Evolutionary conservation across 2,888 invertebrate genomes (phyloP), one percentile per base, ranked within the genome.

Genomic region (Apantesis nais): DNA sequence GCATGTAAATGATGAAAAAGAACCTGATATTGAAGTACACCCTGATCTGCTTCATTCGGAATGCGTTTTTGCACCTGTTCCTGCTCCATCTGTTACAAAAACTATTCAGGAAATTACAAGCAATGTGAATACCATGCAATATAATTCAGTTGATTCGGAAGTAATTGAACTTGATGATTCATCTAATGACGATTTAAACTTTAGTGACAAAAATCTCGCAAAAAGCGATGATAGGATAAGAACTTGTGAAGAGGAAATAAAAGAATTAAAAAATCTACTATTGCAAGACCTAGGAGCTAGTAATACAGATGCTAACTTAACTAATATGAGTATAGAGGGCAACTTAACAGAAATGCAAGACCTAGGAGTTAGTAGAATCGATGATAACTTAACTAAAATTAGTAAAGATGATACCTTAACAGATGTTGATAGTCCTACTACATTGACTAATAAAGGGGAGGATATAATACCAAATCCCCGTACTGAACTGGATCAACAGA

Each of bases 121-220:
- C 19, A 25, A 19, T 37, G 29, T 41, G 14, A 29, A 19, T 29
- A 16, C 22, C 14, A 31, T 29, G 60, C 63, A 67, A 63, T 14
- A 48, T 44, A 7, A 48, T 37, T 61, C 63, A 22, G 66, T 55
- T 37, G 66, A 69, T 37, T 11, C 74, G 25, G 84, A 89, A 29
- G 72, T 89, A 34, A 88, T 87, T 69, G 89, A 90, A 84, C 85
- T 91, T 62, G 89, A 91, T 69, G 91, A 91, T 74, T 90, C 90
- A 7, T 89, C 89, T 14, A 88, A 86, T 78, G 90, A 92, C 29
- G 84, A 82, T 73, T 62, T 71, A 14, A 48, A 52, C n/a, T 11
- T 63, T 69, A 62, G 66, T 67, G 29, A 55, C 71, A 37, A 31
- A 7, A 11, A 14, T n/a, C 25, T 48, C 9, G 34, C 11, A 19